A percentile compares a stretch with the other conserved stretches of the same genome.
Evolutionary conservation across 1,140 invertebrate genomes (phyloP).

Genomic region (Drosophila rufa): DNA sequence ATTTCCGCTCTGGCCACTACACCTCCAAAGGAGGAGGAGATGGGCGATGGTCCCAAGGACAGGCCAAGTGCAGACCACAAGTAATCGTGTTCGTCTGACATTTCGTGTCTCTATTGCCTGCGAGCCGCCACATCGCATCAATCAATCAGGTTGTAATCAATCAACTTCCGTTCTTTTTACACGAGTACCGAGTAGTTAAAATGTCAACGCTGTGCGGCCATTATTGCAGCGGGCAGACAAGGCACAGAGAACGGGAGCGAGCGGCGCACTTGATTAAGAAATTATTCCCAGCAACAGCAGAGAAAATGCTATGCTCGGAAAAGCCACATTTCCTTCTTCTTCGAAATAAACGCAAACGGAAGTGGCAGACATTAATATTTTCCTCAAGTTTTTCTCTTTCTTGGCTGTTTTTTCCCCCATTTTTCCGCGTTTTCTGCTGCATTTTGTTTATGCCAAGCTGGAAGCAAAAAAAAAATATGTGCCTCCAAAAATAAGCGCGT

Average conservation of each 20-base stretch:
- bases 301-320: constrained; percentile 35
- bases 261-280: constrained; percentile 37
- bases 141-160: constrained; percentile 52
- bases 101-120: constrained; percentile 11
- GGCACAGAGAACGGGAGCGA: not conserved
- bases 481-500: constrained; percentile 42
- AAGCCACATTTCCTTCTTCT: constrained; percentile 20
- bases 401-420: not conserved
- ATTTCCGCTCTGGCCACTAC: constrained; percentile 16
- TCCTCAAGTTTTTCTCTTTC: constrained; percentile 8
- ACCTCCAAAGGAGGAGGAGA: not conserved
- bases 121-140: constrained; percentile 9
- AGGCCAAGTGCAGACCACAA: constrained; percentile 28
- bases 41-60: constrained; percentile 20
- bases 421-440: constrained; percentile 29
- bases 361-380: constrained; percentile 42
- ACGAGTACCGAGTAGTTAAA: constrained; percentile 44
- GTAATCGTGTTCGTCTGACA: constrained; percentile 30
- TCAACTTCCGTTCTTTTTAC: constrained; percentile 43
- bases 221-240: constrained; percentile 1
- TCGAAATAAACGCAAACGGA: constrained; percentile 32
- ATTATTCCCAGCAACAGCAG: constrained; percentile 17
- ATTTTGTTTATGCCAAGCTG: constrained; percentile 63
- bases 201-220: constrained; percentile 38
- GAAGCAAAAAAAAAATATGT: constrained; percentile 38